phyloP scores from a whole-genome alignment of 23 tunicate genomes.

The Styela plicata region DNA sequence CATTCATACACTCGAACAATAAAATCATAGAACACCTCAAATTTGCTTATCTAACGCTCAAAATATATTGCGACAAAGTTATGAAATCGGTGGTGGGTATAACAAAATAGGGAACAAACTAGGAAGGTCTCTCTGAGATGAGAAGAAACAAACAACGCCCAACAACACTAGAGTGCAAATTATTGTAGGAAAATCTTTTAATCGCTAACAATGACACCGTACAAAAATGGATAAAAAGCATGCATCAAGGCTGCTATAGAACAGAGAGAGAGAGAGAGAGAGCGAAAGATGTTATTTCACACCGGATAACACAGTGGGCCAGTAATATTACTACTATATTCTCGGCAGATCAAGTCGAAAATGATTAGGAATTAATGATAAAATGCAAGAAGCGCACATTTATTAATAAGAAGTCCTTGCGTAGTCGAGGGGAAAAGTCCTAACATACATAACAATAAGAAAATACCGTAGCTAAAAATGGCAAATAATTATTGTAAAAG shows the following conservation, averaged over 20 bases:
- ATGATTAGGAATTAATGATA: conserved; percentile 16
- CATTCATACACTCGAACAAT: not conserved
- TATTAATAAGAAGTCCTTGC: not conserved
- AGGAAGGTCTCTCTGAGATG: too few species aligned
- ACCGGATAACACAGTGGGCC: not conserved
- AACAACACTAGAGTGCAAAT: not conserved
- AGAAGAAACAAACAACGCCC: not conserved
- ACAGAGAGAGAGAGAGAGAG: not conserved
- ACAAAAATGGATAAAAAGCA: not conserved
- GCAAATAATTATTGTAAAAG: too few species aligned
- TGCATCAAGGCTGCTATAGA: not conserved
- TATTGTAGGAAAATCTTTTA: not conserved
- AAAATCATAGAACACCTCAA: not conserved
- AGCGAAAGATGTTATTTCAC: not conserved
- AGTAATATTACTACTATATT: not conserved
- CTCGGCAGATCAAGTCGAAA: conserved; percentile 8
- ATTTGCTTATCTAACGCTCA: not conserved
- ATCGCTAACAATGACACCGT: not conserved
- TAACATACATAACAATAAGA: not conserved
- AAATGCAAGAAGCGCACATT: conserved; percentile 21
- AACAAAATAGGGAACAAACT: too few species aligned
- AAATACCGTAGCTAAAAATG: not conserved
- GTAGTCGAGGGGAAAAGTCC: not conserved
- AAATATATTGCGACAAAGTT: too few species aligned
- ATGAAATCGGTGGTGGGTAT: too few species aligned